Evolutionary conservation across 1,140 invertebrate species (phyloP).

Genomic region (Trichomalopsis sarcophagae): DNA sequence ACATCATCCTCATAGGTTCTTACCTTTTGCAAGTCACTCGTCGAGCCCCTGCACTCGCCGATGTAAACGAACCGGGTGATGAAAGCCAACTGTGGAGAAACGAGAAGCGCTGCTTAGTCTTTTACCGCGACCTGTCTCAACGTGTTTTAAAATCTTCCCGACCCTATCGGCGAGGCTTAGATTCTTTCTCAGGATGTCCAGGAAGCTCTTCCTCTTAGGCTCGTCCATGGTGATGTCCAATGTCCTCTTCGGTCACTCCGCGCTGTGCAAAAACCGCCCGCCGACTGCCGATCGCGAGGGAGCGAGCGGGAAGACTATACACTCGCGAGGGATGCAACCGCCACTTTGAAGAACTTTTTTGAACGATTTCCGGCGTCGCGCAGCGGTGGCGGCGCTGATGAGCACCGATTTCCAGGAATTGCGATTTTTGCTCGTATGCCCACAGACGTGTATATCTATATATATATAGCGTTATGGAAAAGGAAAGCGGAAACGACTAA

Average conservation of each 20-base stretch:
- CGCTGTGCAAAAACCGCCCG: not conserved
- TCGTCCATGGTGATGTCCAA: not conserved
- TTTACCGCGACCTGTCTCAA: not conserved
- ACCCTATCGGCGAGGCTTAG: constrained; percentile 52
- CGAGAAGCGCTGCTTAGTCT: not conserved
- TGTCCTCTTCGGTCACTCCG: too few relatives aligned
- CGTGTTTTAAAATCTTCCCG: constrained; percentile 26
- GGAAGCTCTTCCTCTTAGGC: constrained; percentile 49
- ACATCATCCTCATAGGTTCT: not conserved
- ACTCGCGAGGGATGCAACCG: too few relatives aligned
- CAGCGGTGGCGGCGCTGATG: too few relatives aligned
- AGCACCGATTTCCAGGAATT: too few relatives aligned
- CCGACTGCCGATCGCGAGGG: too few relatives aligned
- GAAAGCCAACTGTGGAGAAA: constrained; percentile 51
- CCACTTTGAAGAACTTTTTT: too few relatives aligned
- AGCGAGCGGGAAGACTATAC: too few relatives aligned
- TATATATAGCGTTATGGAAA: too few relatives aligned
- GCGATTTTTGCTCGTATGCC: too few relatives aligned
- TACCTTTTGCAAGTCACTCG: constrained; percentile 56
- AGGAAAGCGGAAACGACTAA: too few relatives aligned
- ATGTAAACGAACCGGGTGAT: constrained; percentile 59
- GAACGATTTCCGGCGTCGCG: too few relatives aligned
- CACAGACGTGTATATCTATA: too few relatives aligned
- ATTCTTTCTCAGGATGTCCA: constrained; percentile 58
- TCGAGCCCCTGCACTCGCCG: constrained; percentile 55